A percentile compares a stretch with the other conserved stretches of the same genome.
Evolutionary conservation across 1,140 invertebrate species (phyloP).

Genomic region (Argopecten irradians): DNA sequence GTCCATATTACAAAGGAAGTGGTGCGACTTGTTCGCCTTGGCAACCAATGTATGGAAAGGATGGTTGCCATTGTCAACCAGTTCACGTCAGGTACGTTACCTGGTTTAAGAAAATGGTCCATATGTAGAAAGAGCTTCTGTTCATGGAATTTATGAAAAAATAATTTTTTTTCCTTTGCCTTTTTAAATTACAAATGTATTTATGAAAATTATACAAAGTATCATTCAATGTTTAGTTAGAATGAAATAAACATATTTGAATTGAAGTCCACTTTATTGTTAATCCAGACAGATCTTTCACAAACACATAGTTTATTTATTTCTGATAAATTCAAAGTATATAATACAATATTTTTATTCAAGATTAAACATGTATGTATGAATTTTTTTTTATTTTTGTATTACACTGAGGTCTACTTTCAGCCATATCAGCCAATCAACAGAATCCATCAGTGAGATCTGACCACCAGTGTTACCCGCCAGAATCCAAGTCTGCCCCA

Average conservation of each 20-base stretch:
- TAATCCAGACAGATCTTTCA: no score
- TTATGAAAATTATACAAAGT: not conserved
- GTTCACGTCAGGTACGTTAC: not conserved
- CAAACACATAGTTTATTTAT: no score
- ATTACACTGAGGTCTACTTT: not conserved
- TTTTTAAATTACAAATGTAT: not conserved
- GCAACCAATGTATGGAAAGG: slow-evolving; percentile 70
- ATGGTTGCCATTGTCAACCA: slow-evolving; percentile 55
- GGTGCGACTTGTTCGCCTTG: slow-evolving; percentile 66
- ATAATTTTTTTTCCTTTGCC: not conserved
- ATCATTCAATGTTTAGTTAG: no score
- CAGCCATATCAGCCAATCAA: not conserved
- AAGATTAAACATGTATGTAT: no score
- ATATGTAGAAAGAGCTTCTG: not conserved
- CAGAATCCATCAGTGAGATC: slow-evolving; percentile 23
- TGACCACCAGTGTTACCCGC: not conserved
- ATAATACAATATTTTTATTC: no score
- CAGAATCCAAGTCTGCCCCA: not conserved
- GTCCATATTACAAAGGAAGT: slow-evolving; percentile 56
- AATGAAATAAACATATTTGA: no score
- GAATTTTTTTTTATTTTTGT: no score
- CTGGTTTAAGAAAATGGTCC: not conserved
- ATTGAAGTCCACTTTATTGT: no score
- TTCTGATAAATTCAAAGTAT: no score
- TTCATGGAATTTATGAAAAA: not conserved